Evolutionary conservation across 2,888 invertebrate genomes (phyloP).

Genomic region (Drosophila fulvimacula): DNA sequence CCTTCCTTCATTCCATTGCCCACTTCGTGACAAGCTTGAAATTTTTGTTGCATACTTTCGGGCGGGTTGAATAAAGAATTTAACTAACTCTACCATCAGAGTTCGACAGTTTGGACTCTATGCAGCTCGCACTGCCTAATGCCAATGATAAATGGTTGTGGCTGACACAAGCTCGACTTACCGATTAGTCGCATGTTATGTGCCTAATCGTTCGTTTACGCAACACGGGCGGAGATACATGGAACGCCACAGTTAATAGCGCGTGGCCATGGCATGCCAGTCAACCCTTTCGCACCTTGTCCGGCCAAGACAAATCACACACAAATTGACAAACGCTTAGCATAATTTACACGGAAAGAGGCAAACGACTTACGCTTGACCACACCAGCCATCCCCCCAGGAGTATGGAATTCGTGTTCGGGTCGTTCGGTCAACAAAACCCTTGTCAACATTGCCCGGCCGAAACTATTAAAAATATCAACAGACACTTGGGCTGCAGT

Average conservation of each 20-base stretch:
- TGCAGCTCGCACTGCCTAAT: not conserved
- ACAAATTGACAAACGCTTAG: constrained; percentile 80
- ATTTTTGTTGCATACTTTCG: not conserved
- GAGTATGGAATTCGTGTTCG: constrained; percentile 18
- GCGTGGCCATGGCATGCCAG: constrained; percentile 56
- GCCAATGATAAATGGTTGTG: constrained; percentile 11
- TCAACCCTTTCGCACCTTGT: constrained; percentile 69
- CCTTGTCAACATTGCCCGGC: constrained; percentile 78
- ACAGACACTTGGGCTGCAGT: constrained; percentile 55
- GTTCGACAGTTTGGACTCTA: not conserved
- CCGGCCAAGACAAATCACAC: constrained; percentile 74
- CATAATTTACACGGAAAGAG: constrained; percentile 77
- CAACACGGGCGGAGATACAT: not conserved
- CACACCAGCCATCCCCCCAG: constrained; percentile 38
- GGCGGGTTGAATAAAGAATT: not conserved
- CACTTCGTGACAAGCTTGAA: not conserved
- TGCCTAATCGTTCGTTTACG: constrained; percentile 3
- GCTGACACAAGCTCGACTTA: constrained; percentile 1
- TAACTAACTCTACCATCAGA: not conserved
- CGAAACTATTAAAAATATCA: constrained; percentile 79
- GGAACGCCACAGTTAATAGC: constrained; percentile 51
- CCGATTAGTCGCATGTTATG: constrained; percentile 13
- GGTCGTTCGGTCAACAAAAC: constrained; percentile 53
- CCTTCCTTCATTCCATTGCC: not conserved
- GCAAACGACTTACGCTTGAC: constrained; percentile 72